phyloP scores from a whole-genome alignment of 2,797 vertebrate genomes.

The Phrynocephalus forsythii region DNA sequence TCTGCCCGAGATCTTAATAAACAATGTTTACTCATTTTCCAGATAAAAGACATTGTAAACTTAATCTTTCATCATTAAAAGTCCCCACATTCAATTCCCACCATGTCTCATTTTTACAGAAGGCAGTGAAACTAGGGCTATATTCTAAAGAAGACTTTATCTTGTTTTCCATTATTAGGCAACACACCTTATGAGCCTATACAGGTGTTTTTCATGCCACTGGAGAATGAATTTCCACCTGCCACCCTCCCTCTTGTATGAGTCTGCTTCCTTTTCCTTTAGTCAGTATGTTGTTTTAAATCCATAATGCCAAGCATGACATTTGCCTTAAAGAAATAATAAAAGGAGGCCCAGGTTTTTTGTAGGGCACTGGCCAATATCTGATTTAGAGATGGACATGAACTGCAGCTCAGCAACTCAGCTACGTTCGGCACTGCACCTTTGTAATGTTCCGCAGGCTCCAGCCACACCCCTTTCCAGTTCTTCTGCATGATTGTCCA shows the following conservation, averaged over 20 bases:
- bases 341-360: conserved; percentile 58
- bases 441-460: too few relatives aligned
- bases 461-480: too few relatives aligned
- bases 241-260: conserved; percentile 58
- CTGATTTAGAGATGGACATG: too few relatives aligned
- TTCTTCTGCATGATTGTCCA: too few relatives aligned
- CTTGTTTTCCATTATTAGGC: conserved; percentile 36
- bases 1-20: not conserved
- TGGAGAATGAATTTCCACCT: conserved; percentile 68
- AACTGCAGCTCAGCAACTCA: too few relatives aligned
- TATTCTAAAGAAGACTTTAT: conserved; percentile 21
- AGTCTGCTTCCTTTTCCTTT: conserved; percentile 61
- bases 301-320: conserved; percentile 61
- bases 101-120: not conserved
- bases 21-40: not conserved
- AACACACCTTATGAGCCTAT: conserved; percentile 36
- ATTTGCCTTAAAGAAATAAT: conserved; percentile 72
- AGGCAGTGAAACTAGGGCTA: not conserved
- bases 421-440: too few relatives aligned
- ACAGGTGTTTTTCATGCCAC: conserved; percentile 68
- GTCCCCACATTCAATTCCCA: not conserved
- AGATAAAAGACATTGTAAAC: not conserved
- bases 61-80: not conserved
- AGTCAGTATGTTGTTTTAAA: conserved; percentile 64
- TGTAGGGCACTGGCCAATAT: too few relatives aligned